Evolutionary conservation across 2,797 vertebrate species (phyloP), one percentile per base, ranked within the genome.

Genomic region (Toxotes lorentzi): DNA sequence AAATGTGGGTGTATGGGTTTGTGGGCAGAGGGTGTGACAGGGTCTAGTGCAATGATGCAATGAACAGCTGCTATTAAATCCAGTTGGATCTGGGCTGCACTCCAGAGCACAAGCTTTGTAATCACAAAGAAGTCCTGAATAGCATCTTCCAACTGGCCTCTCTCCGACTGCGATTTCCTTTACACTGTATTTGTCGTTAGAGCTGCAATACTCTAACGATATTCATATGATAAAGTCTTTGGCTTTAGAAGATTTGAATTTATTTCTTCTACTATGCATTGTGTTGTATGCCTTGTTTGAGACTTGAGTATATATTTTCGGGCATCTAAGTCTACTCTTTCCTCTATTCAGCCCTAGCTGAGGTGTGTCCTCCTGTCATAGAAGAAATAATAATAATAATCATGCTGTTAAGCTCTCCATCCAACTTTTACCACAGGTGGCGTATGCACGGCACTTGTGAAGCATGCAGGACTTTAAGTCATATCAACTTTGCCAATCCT

Each of bases 11-110:
- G 58, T 38, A 16, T 30, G 5, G 41, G 38, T 70, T 68, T 61
- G 53, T 72, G 43, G 79, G 21, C 19, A 41, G 53, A 75, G 38
- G 45, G 19, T 9, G 35, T 41, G 64, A 58, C 48, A 71, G 69
- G 47, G 34, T 70, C 58, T 35, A 40, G 43, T 59, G 63, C 34
- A 66, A 64, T n/a, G n/a, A n/a, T n/a, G n/a, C n/a, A n/a, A 87
- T 85, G 84, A 90, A 82, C 72, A 89, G 87, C 86, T 90, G 86
- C 70, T 75, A 72, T 66, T 66, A 65, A 66, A 80, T 80, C 68
- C 70, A 83, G 65, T 65, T 73, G 75, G 65, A 81, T 76, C 54
- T 35, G 79, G 88, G 79, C 76, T 65, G 4, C n/a, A 19, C 63
- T 87, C 76, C 78, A 86, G 56, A 67, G 70, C 59, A 77, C 58